Evolutionary conservation across 2,113 vertebrate genomes (phyloP).

Genomic region (Orthonyx spaldingii): DNA sequence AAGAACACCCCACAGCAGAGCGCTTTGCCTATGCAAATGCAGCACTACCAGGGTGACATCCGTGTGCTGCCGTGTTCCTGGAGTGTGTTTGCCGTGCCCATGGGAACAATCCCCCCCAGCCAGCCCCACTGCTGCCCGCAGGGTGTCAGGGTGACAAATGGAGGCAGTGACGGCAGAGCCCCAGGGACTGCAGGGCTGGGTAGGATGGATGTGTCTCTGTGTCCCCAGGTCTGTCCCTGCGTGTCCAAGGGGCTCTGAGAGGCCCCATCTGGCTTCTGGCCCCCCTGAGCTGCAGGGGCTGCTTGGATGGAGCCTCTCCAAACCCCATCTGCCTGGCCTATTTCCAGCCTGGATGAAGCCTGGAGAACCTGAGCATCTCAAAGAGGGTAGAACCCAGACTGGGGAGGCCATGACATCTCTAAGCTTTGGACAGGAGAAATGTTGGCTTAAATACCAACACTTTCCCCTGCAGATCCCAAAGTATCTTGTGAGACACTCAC

Average conservation of each 20-base stretch:
- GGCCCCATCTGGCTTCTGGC: background rate
- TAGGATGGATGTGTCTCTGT: rapidly evolving
- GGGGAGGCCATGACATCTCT: background rate
- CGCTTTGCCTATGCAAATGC: background rate
- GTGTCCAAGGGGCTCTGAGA: background rate
- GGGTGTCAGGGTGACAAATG: rapidly evolving
- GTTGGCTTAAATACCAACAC: background rate
- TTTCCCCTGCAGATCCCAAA: background rate
- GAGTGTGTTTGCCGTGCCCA: background rate
- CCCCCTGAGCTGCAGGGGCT: background rate
- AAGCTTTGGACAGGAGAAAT: background rate
- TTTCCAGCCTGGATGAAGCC: background rate
- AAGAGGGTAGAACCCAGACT: background rate
- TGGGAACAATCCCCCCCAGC: background rate
- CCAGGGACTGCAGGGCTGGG: background rate
- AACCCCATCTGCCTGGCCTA: background rate
- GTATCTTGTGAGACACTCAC: background rate
- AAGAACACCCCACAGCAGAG: background rate
- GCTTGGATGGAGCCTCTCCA: background rate
- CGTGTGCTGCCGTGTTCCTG: background rate
- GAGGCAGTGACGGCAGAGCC: background rate
- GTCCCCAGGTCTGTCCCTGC: background rate
- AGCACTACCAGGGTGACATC: background rate
- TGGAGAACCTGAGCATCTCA: background rate
- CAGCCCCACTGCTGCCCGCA: background rate